Evolutionary conservation across 2,797 vertebrate genomes (phyloP).

Genomic region (Halcyon smyrnensis): DNA sequence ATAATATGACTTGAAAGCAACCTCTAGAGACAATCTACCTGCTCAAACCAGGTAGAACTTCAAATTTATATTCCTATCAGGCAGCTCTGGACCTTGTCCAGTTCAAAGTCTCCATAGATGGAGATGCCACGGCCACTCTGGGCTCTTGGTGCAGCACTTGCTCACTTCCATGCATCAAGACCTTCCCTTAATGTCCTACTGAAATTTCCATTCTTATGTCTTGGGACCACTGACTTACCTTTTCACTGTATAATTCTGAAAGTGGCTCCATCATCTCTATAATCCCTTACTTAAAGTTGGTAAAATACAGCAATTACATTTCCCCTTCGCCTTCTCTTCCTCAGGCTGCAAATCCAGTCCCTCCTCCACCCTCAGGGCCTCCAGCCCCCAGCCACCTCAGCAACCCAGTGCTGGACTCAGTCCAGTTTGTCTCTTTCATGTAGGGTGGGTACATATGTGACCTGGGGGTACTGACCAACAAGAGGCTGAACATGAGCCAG

Average conservation of each 20-base stretch:
- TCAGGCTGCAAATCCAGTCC: background rate
- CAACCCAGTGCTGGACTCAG: background rate
- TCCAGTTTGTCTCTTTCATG: rapidly evolving
- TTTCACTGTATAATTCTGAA: background rate
- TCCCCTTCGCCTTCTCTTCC: background rate
- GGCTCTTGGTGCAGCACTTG: rapidly evolving
- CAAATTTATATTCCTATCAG: background rate
- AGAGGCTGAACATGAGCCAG: too few species aligned
- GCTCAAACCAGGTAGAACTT: background rate
- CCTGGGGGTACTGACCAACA: too few species aligned
- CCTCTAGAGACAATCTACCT: background rate
- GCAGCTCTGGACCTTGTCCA: background rate
- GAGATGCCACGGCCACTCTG: rapidly evolving
- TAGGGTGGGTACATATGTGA: rapidly evolving
- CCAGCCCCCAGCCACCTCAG: rapidly evolving
- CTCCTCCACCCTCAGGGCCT: background rate
- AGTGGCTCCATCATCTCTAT: background rate
- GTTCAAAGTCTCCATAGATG: background rate
- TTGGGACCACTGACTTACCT: background rate
- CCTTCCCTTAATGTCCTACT: background rate
- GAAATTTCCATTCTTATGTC: background rate
- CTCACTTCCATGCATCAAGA: background rate
- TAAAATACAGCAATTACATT: background rate
- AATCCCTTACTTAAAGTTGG: background rate
- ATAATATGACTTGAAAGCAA: background rate